Conservation (phyloP, 2,113 vertebrate species). For the Alectura lathami region DNA sequence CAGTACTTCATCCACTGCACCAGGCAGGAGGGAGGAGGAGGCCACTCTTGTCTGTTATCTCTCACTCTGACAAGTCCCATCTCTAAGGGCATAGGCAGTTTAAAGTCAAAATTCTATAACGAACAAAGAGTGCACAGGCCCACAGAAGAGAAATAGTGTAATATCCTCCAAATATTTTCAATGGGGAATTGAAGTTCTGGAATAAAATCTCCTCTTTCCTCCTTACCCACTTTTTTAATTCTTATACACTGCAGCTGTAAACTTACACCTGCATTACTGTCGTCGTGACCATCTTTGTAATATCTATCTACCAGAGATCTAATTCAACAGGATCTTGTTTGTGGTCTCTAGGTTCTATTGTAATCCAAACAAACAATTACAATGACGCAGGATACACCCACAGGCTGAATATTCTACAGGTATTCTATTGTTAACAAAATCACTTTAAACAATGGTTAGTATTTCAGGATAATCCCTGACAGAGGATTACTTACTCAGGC, state of each 20-base stretch:
- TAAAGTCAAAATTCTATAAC: background rate
- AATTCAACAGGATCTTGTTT: slow-evolving; percentile 1
- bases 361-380: slow-evolving; percentile 29
- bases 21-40: background rate
- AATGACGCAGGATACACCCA: background rate
- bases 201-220: background rate
- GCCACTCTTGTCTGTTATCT: background rate
- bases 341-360: background rate
- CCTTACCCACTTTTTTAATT: background rate
- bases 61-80: background rate
- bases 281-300: background rate
- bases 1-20: background rate
- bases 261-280: background rate
- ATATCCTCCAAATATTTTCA: background rate
- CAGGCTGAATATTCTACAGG: background rate
- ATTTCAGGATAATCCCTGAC: slow-evolving; percentile 1
- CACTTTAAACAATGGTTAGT: slow-evolving; percentile 19
- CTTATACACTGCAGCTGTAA: background rate
- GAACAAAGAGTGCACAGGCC: background rate
- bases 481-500: background rate
- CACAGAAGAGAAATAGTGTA: background rate
- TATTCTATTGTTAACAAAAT: slow-evolving; percentile 39
- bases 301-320: background rate
- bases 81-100: background rate
- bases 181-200: background rate